Base-by-base conservation (phyloP, 2,888 invertebrate species). In the Parnassius smintheus region DNA sequence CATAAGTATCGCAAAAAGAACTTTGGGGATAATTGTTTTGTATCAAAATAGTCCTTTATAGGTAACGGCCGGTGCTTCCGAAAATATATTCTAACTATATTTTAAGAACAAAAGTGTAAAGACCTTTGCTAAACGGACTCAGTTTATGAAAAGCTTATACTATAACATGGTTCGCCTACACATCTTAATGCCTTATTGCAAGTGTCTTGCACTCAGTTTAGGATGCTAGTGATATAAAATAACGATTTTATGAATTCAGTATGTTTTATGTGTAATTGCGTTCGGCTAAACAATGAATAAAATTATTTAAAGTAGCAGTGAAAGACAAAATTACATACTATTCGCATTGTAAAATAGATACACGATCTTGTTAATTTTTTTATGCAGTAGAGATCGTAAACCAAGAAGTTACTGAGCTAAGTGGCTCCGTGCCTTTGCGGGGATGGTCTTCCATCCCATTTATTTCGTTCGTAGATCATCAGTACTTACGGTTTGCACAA, bases 401-500 rank as follows among this genome's bases (percentile, higher is more conserved):
- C 4, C 1, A 35, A 35, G 35, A 4, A 35, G 35, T 35, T 35
- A 7, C 35, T 35, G 7, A 1, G 35, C 35, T 4, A 35, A 35
- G 35, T 7, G 35, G 35, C 35, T 7, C 35, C 35, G 35, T 35
- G 35, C 54, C 44, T 18, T 22, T 13, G 18, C n/a, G 13, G 22
- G 49, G 25, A 45, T 3, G 22, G 41, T 22, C 42, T 57, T 42
- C 46, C 51, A 59, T 59, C 56, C 56, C 56, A 62, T 57, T 45
- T 52, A 25, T 65, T 68, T 67, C 68, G 67, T 72, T 72, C 68
- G 68, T 65, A 70, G 63, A 63, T 68, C 69, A 81, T 85, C 78
- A 81, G 89, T 89, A 88, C 89, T 89, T 89, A 89, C 76, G 73
- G 72, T 74, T 85, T 83, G 88, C 88, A 88, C 88, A 88, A 88